A percentile compares a stretch with the other conserved stretches of the same genome.
phyloP scores from a whole-genome alignment of 1,140 invertebrate species.

The Akabosia matsudoensis region DNA sequence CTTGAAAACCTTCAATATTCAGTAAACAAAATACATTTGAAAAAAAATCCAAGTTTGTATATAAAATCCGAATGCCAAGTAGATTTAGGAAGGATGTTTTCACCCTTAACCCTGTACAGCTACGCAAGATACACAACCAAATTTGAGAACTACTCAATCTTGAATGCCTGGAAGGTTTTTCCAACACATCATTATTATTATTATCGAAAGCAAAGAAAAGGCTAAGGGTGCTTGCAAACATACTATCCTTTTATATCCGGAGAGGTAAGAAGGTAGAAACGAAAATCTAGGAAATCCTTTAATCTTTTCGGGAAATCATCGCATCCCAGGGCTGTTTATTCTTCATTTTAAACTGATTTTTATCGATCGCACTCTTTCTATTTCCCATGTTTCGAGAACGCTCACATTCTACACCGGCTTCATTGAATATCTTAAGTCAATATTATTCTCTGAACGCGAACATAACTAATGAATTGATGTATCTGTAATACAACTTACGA shows the following conservation, averaged over 20 bases:
- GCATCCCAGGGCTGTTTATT: slow-evolving; percentile 19
- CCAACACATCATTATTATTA: slow-evolving; percentile 17
- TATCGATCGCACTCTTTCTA: not conserved
- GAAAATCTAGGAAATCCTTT: slow-evolving; percentile 6
- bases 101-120: not conserved
- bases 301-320: slow-evolving; percentile 13
- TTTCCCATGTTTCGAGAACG: not conserved
- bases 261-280: not conserved
- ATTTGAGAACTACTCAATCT: too few species aligned
- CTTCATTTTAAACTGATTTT: slow-evolving; percentile 25
- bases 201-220: not conserved
- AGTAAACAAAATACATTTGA: too few species aligned
- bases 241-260: too few species aligned
- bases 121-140: too few species aligned
- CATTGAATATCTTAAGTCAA: not conserved
- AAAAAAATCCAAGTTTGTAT: too few species aligned
- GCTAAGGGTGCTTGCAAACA: not conserved
- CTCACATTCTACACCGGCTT: not conserved
- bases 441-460: too few species aligned
- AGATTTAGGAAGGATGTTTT: too few species aligned
- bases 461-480: too few species aligned
- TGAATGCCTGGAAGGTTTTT: not conserved
- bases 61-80: too few species aligned
- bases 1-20: too few species aligned
- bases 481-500: too few species aligned